A percentile compares a stretch with the other conserved stretches of the same genome.
Conservation (phyloP, 1,140 invertebrate genomes). For the Lasioglossum baleicum region DNA sequence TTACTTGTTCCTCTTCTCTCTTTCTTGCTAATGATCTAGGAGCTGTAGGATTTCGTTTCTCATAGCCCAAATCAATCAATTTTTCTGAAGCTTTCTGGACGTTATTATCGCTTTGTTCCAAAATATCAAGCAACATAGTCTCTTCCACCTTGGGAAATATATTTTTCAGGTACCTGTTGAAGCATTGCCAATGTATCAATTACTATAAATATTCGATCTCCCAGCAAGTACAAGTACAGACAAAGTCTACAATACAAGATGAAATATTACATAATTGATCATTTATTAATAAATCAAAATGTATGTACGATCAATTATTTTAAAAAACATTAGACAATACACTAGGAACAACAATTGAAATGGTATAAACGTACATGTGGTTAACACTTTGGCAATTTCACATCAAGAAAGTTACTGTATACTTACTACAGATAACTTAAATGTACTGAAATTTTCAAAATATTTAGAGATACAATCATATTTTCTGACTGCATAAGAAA, state of each 20-base stretch:
- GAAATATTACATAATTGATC: slow-evolving; percentile 20
- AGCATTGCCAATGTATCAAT: slow-evolving; percentile 36
- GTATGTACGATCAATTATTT: slow-evolving; percentile 11
- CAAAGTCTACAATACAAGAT: slow-evolving; percentile 50
- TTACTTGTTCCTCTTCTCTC: slow-evolving; percentile 79
- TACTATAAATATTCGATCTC: not conserved
- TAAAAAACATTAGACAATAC: slow-evolving; percentile 29
- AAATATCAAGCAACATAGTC: slow-evolving; percentile 90
- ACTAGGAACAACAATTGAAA: slow-evolving; percentile 25
- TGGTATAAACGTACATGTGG: slow-evolving; percentile 40
- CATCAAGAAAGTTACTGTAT: not conserved
- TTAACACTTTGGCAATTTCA: slow-evolving; percentile 17
- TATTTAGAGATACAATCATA: not conserved
- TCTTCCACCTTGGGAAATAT: slow-evolving; percentile 95
- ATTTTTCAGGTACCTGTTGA: slow-evolving; percentile 91
- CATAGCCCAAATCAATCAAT: slow-evolving; percentile 88
- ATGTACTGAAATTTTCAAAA: not conserved
- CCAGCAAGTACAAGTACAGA: slow-evolving; percentile 16
- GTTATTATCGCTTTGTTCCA: slow-evolving; percentile 92
- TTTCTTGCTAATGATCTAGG: slow-evolving; percentile 76
- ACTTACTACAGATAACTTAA: not conserved
- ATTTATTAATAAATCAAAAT: slow-evolving; percentile 26
- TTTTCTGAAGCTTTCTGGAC: slow-evolving; percentile 91
- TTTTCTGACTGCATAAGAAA: not conserved
- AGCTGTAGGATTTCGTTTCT: slow-evolving; percentile 85